Conservation (phyloP, 1,140 invertebrate species). For the Conus betulinus region DNA sequence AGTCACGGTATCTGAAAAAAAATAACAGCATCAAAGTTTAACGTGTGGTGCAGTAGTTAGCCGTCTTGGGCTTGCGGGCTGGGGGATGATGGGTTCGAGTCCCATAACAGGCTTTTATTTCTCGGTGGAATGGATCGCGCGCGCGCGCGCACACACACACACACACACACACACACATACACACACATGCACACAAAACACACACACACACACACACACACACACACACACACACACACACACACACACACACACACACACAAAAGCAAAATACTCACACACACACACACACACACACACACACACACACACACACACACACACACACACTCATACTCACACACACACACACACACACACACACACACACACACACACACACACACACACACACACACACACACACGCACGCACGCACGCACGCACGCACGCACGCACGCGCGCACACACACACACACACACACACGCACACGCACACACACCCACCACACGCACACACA, state of each 20-base stretch:
- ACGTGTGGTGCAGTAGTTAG: too few species aligned
- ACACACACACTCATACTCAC: conserved; percentile 28
- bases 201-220: too few species aligned
- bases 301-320: conserved; percentile 14
- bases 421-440: not conserved
- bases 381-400: conserved; percentile 1
- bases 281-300: not conserved
- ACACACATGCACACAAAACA: too few species aligned
- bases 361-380: conserved; percentile 14
- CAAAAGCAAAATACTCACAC: not conserved
- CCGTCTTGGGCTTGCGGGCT: too few species aligned
- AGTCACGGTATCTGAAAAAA: too few species aligned
- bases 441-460: conserved; percentile 15
- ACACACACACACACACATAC: too few species aligned
- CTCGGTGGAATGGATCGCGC: too few species aligned
- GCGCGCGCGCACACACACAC: too few species aligned
- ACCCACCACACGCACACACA: not conserved
- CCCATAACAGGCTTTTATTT: too few species aligned
- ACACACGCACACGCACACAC: not conserved
- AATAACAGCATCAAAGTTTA: too few species aligned
- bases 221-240: too few species aligned
- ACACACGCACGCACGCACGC: not conserved
- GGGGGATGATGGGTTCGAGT: too few species aligned
- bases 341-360: not conserved
- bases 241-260: not conserved